phyloP scores from a whole-genome alignment of 2,113 vertebrate species.

The Nicator chloris region DNA sequence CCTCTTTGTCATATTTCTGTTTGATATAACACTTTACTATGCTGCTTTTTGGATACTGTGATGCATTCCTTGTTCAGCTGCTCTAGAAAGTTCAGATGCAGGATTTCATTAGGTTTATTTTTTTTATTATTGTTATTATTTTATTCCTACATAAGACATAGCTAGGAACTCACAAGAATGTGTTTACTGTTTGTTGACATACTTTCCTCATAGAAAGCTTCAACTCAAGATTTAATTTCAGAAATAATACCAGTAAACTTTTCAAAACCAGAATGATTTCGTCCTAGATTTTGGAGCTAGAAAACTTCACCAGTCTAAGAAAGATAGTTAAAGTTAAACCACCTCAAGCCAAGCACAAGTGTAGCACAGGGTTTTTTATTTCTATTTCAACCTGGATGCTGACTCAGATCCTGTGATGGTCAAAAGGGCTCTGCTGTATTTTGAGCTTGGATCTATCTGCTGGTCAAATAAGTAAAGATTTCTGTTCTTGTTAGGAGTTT shows the following conservation, averaged over 20 bases:
- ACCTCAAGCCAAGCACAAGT: not conserved
- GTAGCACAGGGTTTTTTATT: not conserved
- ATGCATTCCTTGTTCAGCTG: not conserved
- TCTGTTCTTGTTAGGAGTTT: not conserved
- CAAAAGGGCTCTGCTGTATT: not conserved
- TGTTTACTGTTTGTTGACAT: not conserved
- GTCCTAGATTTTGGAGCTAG: not conserved
- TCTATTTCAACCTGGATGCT: rapidly evolving
- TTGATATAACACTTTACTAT: not conserved
- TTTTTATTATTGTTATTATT: not conserved
- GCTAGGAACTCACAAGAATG: not conserved
- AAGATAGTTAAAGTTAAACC: not conserved
- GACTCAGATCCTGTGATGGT: not conserved
- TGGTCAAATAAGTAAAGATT: not conserved
- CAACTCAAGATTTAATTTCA: not conserved
- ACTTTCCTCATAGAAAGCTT: not conserved
- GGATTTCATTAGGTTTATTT: not conserved
- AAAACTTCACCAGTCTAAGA: not conserved
- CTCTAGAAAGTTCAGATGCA: not conserved
- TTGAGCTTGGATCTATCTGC: not conserved
- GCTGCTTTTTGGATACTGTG: not conserved
- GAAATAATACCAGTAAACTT: not conserved
- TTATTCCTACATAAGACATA: not conserved
- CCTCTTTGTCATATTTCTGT: not conserved
- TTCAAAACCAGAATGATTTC: not conserved